Conservation (phyloP, 2,113 vertebrate species). For the Tiliqua scincoides region DNA sequence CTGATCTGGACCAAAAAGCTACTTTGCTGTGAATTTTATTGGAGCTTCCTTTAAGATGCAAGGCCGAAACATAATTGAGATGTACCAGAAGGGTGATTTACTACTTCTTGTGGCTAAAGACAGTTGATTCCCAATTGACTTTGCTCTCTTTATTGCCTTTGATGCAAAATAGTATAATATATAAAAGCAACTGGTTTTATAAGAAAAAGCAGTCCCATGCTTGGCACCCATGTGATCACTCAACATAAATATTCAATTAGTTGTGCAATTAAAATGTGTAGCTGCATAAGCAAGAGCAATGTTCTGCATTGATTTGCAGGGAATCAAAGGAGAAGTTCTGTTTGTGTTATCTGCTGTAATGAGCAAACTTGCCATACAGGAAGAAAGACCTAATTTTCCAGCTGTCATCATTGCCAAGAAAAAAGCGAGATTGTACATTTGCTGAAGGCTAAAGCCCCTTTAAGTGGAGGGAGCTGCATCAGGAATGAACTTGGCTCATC, state of each 20-base stretch:
- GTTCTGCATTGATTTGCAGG: constrained; percentile 39
- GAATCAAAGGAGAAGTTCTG: constrained; percentile 56
- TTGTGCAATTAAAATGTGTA: constrained; percentile 40
- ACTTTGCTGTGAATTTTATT: neutral
- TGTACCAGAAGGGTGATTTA: neutral
- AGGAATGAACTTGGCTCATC: constrained; percentile 4
- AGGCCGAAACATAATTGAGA: neutral
- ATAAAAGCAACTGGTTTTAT: neutral
- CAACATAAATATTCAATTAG: constrained; percentile 25
- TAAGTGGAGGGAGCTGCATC: neutral
- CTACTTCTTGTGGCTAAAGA: neutral
- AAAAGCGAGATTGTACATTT: constrained; percentile 33
- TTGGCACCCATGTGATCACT: constrained; percentile 32
- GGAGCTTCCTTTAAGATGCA: neutral
- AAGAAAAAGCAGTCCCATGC: constrained; percentile 4
- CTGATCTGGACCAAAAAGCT: neutral
- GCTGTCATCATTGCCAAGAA: constrained; percentile 43
- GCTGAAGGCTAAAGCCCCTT: neutral
- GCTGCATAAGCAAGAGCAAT: constrained; percentile 1
- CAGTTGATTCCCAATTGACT: neutral
- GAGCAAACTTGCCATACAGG: neutral
- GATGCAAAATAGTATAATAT: neutral
- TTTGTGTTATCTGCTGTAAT: constrained; percentile 34
- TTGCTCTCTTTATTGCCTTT: neutral
- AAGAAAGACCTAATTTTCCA: constrained; percentile 40